These are phyloP conservation scores for Trichosurus vulpecula DNA, from an alignment of 2,797 vertebrate species.

Conservation along the genomic window DNA sequence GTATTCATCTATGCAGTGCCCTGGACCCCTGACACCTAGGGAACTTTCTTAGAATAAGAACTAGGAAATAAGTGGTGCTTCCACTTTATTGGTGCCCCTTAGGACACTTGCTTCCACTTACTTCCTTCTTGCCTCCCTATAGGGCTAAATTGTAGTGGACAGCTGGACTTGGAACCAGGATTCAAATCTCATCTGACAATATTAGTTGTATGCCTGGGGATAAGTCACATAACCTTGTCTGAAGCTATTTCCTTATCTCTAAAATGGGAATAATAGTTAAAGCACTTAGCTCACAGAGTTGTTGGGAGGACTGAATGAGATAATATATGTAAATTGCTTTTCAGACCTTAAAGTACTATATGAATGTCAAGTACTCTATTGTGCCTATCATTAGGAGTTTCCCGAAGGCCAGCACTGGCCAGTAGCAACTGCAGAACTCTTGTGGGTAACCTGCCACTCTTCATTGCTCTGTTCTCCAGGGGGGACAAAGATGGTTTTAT, in stretches of 20 bases:
- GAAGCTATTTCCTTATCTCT: neutral
- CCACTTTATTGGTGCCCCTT: neutral
- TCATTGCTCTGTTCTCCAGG: slow-evolving; percentile 74
- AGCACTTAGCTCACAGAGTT: neutral
- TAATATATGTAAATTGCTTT: accelerated
- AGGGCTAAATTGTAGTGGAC: neutral
- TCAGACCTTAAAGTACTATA: neutral
- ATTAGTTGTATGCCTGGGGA: neutral
- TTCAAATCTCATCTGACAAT: neutral
- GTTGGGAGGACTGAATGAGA: neutral
- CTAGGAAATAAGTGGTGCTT: neutral
- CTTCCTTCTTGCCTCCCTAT: neutral
- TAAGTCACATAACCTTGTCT: neutral
- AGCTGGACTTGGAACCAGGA: neutral
- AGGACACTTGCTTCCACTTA: neutral
- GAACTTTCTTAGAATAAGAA: neutral
- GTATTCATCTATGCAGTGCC: neutral
- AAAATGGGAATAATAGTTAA: neutral
- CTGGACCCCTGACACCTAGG: neutral
- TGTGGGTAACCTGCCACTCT: slow-evolving; percentile 61
- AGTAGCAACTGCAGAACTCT: accelerated
- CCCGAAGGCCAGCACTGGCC: neutral
- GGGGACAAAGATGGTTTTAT: slow-evolving; percentile 92
- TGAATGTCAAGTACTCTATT: accelerated
- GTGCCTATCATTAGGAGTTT: accelerated